Percentiles rank a stretch among this genome's conserved stretches.
Evolutionary conservation across 2,888 invertebrate species (phyloP).

Genomic region (Drosophila yooni): DNA sequence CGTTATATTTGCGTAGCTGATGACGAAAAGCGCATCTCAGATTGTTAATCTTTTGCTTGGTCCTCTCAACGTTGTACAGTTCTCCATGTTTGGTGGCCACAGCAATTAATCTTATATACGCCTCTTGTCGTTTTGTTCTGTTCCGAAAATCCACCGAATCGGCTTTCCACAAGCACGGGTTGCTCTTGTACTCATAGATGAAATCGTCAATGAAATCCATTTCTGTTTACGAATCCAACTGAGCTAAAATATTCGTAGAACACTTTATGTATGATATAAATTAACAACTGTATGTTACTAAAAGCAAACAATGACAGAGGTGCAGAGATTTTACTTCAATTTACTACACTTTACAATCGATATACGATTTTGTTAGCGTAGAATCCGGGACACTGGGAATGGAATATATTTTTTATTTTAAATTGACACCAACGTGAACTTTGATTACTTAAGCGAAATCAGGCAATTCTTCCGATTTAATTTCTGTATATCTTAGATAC

Average conservation of each 20-base stretch:
- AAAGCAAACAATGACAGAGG: constrained; percentile 27
- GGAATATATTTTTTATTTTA: background rate
- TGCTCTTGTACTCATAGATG: constrained; percentile 84
- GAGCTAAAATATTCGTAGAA: constrained; percentile 32
- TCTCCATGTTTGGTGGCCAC: constrained; percentile 85
- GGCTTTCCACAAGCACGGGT: constrained; percentile 84
- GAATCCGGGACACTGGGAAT: background rate
- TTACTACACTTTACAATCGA: constrained; percentile 1
- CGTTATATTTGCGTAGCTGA: constrained; percentile 83
- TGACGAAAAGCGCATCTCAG: constrained; percentile 84
- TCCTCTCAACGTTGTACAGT: constrained; percentile 84
- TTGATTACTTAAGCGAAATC: background rate
- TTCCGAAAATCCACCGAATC: constrained; percentile 84
- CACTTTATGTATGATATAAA: constrained; percentile 41
- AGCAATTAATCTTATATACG: constrained; percentile 83
- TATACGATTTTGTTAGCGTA: background rate
- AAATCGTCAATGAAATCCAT: constrained; percentile 85
- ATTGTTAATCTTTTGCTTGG: constrained; percentile 85
- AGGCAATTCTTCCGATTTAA: background rate
- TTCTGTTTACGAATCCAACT: constrained; percentile 55
- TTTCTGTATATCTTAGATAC: background rate
- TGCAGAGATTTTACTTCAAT: constrained; percentile 3
- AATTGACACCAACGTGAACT: background rate
- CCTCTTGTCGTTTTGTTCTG: constrained; percentile 83
- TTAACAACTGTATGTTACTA: constrained; percentile 33